Conservation (phyloP, 2,888 invertebrate species). For the Nemapogon koenigi region DNA sequence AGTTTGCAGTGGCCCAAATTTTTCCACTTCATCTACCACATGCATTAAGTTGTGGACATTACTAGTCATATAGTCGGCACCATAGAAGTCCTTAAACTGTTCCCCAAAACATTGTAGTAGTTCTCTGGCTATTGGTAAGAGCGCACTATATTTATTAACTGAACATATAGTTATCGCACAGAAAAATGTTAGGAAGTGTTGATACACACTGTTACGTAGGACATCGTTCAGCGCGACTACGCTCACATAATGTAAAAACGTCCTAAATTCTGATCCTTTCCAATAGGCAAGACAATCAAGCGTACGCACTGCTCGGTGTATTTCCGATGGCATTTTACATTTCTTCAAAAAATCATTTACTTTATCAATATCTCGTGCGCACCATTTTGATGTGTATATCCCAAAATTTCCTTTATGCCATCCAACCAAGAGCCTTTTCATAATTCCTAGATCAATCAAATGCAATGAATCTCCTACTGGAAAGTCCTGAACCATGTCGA, state of each 20-base stretch:
- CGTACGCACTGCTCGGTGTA: conserved; percentile 16
- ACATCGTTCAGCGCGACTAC: conserved; percentile 15
- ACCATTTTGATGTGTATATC: conserved; percentile 10
- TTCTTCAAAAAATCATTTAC: conserved; percentile 13
- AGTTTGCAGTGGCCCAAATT: conserved; percentile 12
- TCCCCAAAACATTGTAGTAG: conserved; percentile 14
- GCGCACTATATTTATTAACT: not conserved
- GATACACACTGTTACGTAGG: conserved; percentile 11
- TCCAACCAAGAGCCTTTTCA: conserved; percentile 2
- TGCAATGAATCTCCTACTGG: conserved; percentile 6
- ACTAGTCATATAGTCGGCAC: conserved; percentile 14
- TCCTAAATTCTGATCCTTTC: conserved; percentile 20
- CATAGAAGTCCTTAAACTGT: conserved; percentile 15
- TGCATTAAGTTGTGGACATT: conserved; percentile 14
- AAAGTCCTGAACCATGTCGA: not conserved
- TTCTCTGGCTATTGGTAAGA: conserved; percentile 11
- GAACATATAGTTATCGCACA: conserved; percentile 20
- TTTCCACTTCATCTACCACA: conserved; percentile 11
- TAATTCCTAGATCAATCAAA: conserved; percentile 1
- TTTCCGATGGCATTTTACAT: conserved; percentile 17
- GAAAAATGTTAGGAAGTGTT: conserved; percentile 18
- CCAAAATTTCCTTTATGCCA: conserved; percentile 1
- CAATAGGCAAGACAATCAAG: conserved; percentile 16
- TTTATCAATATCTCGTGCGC: conserved; percentile 14
- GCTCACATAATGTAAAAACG: conserved; percentile 18